Evolutionary conservation across 1,140 invertebrate genomes (phyloP), one percentile per base, ranked within the genome.

Genomic region (Drosophila suzukii): DNA sequence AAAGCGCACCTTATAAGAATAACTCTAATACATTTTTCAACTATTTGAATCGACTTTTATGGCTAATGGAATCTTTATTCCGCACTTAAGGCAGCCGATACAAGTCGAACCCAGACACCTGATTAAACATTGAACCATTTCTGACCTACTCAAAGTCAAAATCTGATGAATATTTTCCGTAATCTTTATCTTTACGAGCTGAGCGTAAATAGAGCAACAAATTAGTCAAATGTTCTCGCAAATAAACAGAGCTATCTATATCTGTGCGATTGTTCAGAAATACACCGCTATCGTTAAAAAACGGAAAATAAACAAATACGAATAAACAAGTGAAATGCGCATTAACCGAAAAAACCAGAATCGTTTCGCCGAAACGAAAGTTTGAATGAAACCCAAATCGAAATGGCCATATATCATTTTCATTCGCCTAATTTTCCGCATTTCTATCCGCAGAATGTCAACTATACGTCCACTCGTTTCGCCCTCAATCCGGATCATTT

Each of bases 401-500:
- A 46, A 41, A 24, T 24, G 39, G 7, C 36, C 13, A 24, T 10
- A 34, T 56, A 70, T 70, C 32, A 70, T 38, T 47, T 39, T 53
- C 50, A 53, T 34, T 54, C 55, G 17, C 46, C 30, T 38, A 47
- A 15, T 32, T 34, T 27, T 8, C 1, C 11, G 1, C 49, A 7
- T 55, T 27, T 38, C 24, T 41, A 20, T 61, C 55, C 50, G 17
- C 65, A 81, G 78, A 71, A 81, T 50, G 71, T 81, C 15, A 81
- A 63, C 46, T 81, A 75, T 50, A 79, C 78, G 54, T 75, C 62
- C 57, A 70, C 62, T 61, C 74, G 76, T 43, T 90, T 86, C 51
- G 59, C 81, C 38, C 67, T 90, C 43, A 86, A 90, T 85, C 78
- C 75, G 43, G 62, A 81, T 71, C 81, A 62, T 53, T 90, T 90